Conservation (phyloP, 2,797 vertebrate genomes). For the Sebastes hubbsi region DNA sequence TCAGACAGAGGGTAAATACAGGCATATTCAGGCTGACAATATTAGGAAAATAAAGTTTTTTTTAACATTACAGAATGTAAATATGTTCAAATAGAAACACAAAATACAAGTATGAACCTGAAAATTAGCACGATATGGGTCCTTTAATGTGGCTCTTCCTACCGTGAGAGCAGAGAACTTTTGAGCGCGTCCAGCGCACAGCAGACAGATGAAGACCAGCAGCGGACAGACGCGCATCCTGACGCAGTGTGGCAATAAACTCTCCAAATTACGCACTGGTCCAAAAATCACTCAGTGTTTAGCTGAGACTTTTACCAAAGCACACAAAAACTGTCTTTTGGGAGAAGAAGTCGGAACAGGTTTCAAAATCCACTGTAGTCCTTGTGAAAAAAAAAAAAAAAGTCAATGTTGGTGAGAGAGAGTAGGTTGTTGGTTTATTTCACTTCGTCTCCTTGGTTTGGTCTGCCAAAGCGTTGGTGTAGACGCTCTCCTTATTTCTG, state of each 20-base stretch:
- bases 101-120: too few species aligned
- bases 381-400: slow-evolving; percentile 12
- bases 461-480: slow-evolving; percentile 68
- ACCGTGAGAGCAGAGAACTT: slow-evolving; percentile 89
- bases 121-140: too few species aligned
- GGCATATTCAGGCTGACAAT: too few species aligned
- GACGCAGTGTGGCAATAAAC: slow-evolving; percentile 59
- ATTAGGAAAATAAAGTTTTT: too few species aligned
- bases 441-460: slow-evolving; percentile 59
- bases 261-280: slow-evolving; percentile 75
- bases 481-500: slow-evolving; percentile 76
- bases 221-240: slow-evolving; percentile 84
- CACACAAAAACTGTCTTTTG: neutral
- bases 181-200: slow-evolving; percentile 81
- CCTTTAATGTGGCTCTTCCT: slow-evolving; percentile 51
- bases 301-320: slow-evolving; percentile 19
- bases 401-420: slow-evolving; percentile 1
- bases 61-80: too few species aligned
- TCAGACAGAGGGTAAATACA: too few species aligned
- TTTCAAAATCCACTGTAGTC: slow-evolving; percentile 50
- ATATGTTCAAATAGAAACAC: too few species aligned
- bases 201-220: slow-evolving; percentile 78
- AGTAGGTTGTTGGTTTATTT: slow-evolving; percentile 49
- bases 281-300: slow-evolving; percentile 40
- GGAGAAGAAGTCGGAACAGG: neutral